phyloP scores from a whole-genome alignment of 2,888 invertebrate genomes.

The Teinopalpus imperialis region DNA sequence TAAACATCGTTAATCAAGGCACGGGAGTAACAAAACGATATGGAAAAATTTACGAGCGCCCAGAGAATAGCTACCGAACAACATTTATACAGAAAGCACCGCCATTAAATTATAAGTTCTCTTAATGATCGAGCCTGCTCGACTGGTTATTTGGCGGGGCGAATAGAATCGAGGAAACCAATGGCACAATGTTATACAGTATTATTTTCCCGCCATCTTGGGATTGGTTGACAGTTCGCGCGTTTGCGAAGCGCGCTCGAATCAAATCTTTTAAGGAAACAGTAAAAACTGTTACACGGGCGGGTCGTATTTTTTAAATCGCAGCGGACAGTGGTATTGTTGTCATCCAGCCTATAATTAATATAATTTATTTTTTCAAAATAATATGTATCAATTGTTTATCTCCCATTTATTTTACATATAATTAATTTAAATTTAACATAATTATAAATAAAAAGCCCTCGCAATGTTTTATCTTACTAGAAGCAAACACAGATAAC shows the following conservation, averaged over 20 bases:
- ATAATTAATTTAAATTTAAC: too few relatives aligned
- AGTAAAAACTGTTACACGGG: conserved; percentile 17
- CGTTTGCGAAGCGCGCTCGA: conserved; percentile 6
- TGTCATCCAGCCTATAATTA: background rate
- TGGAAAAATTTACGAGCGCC: conserved; percentile 20
- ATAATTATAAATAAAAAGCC: too few relatives aligned
- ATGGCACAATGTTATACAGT: conserved; percentile 15
- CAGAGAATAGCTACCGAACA: conserved; percentile 14
- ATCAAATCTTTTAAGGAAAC: conserved; percentile 14
- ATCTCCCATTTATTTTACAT: too few relatives aligned
- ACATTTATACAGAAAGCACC: conserved; percentile 11
- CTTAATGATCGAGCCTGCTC: conserved; percentile 10
- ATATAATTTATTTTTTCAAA: too few relatives aligned
- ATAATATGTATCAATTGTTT: too few relatives aligned
- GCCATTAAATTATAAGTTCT: conserved; percentile 23
- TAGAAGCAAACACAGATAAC: too few relatives aligned
- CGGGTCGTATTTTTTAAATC: conserved; percentile 2
- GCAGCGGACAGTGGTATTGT: background rate
- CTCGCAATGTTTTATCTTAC: too few relatives aligned
- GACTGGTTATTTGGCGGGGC: conserved; percentile 21
- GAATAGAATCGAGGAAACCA: conserved; percentile 17
- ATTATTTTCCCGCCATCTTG: conserved; percentile 15
- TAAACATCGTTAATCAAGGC: conserved; percentile 15
- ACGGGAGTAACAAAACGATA: conserved; percentile 11
- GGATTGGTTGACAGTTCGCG: conserved; percentile 21